phyloP scores from a whole-genome alignment of 2,797 vertebrate genomes.

The Melanogrammus aeglefinus region DNA sequence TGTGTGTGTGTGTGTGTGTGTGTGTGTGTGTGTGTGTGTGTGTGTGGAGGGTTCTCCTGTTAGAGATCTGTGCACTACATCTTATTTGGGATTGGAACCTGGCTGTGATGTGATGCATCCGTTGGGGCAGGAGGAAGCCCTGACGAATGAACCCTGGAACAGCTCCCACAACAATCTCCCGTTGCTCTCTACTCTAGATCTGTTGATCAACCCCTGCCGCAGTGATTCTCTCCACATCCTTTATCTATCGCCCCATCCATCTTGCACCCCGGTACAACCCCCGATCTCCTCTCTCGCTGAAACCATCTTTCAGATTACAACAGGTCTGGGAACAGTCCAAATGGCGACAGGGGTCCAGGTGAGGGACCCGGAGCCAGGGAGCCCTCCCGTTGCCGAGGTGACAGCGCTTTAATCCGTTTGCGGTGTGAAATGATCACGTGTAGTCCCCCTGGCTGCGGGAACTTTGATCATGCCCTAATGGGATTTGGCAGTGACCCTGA shows the following conservation, averaged over 20 bases:
- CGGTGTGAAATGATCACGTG: constrained; percentile 67
- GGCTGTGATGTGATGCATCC: not conserved
- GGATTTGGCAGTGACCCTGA: constrained; percentile 78
- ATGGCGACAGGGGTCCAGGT: constrained; percentile 46
- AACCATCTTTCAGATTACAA: constrained; percentile 68
- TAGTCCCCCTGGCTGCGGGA: constrained; percentile 50
- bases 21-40: not conserved
- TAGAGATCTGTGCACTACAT: not conserved
- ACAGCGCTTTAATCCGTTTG: constrained; percentile 66
- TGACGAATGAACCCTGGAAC: constrained; percentile 51
- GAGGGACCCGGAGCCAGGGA: constrained; percentile 43
- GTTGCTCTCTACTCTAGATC: constrained; percentile 53
- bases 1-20: not conserved
- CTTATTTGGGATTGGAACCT: not conserved
- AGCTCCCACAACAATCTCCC: constrained; percentile 37
- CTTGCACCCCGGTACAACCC: constrained; percentile 50
- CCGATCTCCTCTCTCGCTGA: constrained; percentile 49
- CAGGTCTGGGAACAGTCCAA: constrained; percentile 33
- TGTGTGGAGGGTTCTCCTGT: not conserved
- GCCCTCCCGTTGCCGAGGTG: constrained; percentile 45
- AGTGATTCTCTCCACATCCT: constrained; percentile 60
- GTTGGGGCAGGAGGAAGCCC: constrained; percentile 48
- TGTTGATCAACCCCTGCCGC: constrained; percentile 61
- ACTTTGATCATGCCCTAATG: constrained; percentile 77
- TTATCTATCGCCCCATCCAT: constrained; percentile 63